Evolutionary conservation across 2,888 invertebrate genomes (phyloP), one percentile per base, ranked within the genome.

Genomic region (Athripsodes cinereus): DNA sequence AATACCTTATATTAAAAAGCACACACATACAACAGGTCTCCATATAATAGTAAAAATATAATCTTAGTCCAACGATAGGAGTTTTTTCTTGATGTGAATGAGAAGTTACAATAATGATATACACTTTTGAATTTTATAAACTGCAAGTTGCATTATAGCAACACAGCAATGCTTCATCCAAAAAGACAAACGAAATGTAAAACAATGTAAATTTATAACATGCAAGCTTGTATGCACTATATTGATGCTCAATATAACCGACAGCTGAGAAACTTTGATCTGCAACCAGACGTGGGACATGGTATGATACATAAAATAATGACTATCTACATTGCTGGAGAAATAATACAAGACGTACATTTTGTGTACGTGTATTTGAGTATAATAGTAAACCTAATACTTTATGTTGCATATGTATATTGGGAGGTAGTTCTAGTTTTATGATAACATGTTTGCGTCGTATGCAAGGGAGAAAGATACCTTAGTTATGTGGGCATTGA

Each of bases 241-340:
- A 16, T 40, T 40, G 40, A 26, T 40, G 16, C 16, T 5, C 40
- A 40, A 40, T n/a, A 40, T 40, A 8, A 16, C 16, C 40, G 40
- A 16, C 55, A 35, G 46, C 49, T 31, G 55, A 34, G 48, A 34
- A 52, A 57, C 51, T 57, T 47, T 13, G 46, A 22, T 46, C 52
- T 19, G 48, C 40, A 44, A 52, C 40, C 26, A 52, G 52, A 57
- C 40, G 47, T 52, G 20, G 34, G 13, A 40, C 40, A 16, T 13
- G 13, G 3, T 40, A 13, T 13, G 5, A 40, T 11, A 31, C 6
- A 31, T 31, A 31, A 31, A 31, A 11, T 11, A 11, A 31, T 31
- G 6, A 31, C 11, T 8, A 6, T 6, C 6, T 31, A 31, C 11
- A 31, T 31, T 40, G 40, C 3, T 16, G 13, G 40, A 40, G 40